These are phyloP conservation scores for Oreochromis niloticus DNA, from an alignment of 2,113 vertebrate genomes.

Conservation along the genomic window DNA sequence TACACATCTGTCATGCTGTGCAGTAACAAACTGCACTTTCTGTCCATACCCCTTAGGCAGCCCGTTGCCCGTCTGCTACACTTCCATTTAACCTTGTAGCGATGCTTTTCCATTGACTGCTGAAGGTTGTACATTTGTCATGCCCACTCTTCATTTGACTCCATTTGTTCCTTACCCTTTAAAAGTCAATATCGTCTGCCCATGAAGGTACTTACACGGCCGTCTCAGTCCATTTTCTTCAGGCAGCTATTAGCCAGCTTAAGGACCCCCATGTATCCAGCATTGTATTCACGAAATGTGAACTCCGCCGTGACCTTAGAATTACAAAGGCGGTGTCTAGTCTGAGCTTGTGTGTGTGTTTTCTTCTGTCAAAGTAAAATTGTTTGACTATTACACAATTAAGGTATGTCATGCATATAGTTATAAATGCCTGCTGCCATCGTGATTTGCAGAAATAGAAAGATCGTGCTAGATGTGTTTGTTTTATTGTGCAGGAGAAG, in stretches of 20 bases:
- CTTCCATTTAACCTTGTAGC: slow-evolving; percentile 16
- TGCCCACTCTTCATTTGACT: not conserved
- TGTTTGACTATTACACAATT: not conserved
- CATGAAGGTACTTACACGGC: not conserved
- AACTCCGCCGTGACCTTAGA: not conserved
- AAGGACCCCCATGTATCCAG: not conserved
- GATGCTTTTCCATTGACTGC: not conserved
- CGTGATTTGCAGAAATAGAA: not conserved
- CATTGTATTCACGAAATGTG: not conserved
- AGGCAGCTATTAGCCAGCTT: not conserved
- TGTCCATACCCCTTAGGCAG: not conserved
- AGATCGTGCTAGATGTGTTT: not conserved
- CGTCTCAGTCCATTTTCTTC: not conserved
- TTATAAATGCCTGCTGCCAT: not conserved
- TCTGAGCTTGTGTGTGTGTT: not conserved
- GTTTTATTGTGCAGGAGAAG: not conserved
- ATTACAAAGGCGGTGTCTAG: not conserved
- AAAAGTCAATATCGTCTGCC: slow-evolving; percentile 12
- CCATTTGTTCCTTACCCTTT: not conserved
- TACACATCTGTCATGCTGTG: not conserved
- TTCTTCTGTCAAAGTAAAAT: not conserved
- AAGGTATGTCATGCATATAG: not conserved
- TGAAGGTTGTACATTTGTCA: not conserved
- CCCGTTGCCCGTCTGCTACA: not conserved
- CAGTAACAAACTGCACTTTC: not conserved